Evolutionary conservation across 1,140 invertebrate species (phyloP), one percentile per base, ranked within the genome.

Genomic region (Aphelenchoides fujianensis): DNA sequence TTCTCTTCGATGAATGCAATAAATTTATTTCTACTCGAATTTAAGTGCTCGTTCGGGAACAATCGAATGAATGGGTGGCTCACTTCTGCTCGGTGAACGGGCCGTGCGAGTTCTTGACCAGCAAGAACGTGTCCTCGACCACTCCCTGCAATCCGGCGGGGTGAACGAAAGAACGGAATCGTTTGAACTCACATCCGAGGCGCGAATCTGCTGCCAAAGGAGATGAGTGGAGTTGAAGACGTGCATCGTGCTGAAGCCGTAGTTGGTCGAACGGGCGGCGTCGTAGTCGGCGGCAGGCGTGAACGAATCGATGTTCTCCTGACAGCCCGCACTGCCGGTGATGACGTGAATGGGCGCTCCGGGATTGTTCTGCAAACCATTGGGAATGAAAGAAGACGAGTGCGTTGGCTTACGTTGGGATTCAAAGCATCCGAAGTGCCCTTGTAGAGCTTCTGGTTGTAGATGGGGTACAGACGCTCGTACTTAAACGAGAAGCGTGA

Each of bases 291-390:
- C 9, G 1, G n/a, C 2, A 7, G 0, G 1, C 69, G 31, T 70
- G 35, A 70, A 70, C 27, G 7, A 23, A 28, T 70, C 69, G 12
- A 28, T 71, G 9, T 70, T 31, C 30, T 70, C 69, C 7, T 72
- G 27, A 31, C 69, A 70, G 1, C 69, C 94, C 0, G 94, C 94
- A 1, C 94, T 95, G 41, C 94, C 94, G 2, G 93, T 93, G 36
- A 69, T 71, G 66, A 98, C 90, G 82, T 98, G 95, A 0, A 97
- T 90, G 0, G 94, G 92, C 3, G 92, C 94, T 79, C 88, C 89
- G 72, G 89, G 91, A 86, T 97, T 93, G 16, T 85, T 88, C 84
- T 96, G 96, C 0, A 94, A n/a, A n/a, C n/a, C n/a, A n/a, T n/a
- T n/a, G n/a, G n/a, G n/a, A n/a, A n/a, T n/a, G n/a, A n/a, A n/a